phyloP scores from a whole-genome alignment of 2,888 invertebrate species.

The Drosophila quasianomalipes region DNA sequence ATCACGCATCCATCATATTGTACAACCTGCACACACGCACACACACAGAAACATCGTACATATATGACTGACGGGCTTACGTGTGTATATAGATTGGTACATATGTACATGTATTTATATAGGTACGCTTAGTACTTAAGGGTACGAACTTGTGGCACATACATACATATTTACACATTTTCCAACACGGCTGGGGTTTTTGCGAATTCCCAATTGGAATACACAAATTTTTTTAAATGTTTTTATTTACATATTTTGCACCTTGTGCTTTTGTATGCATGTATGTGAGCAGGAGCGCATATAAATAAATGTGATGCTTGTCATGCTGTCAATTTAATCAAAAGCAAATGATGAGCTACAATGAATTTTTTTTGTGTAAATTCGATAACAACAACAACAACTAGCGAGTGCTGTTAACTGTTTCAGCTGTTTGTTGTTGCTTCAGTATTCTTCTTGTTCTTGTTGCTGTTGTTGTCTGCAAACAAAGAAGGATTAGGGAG shows the following conservation, averaged over 20 bases:
- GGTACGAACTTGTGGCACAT: slow-evolving; percentile 34
- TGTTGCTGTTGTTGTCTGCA: slow-evolving; percentile 7
- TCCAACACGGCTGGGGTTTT: slow-evolving; percentile 44
- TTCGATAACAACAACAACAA: slow-evolving; percentile 63
- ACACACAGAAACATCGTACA: not conserved
- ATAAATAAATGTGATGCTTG: slow-evolving; percentile 58
- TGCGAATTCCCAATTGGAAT: slow-evolving; percentile 66
- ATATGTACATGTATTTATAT: slow-evolving; percentile 24
- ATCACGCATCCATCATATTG: slow-evolving; percentile 64
- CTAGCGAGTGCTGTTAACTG: slow-evolving; percentile 11
- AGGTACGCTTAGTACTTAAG: slow-evolving; percentile 47
- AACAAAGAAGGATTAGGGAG: slow-evolving; percentile 5
- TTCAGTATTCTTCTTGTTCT: not conserved
- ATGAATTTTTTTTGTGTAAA: slow-evolving; percentile 54
- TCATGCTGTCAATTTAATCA: slow-evolving; percentile 66
- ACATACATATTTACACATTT: slow-evolving; percentile 51
- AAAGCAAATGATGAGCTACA: slow-evolving; percentile 60
- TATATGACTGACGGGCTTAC: slow-evolving; percentile 32
- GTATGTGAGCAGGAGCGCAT: slow-evolving; percentile 27
- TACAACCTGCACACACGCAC: slow-evolving; percentile 39
- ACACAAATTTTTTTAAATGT: slow-evolving; percentile 58
- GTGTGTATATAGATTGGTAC: slow-evolving; percentile 7
- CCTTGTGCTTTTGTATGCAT: slow-evolving; percentile 13
- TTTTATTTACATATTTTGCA: slow-evolving; percentile 68
- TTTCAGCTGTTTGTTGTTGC: slow-evolving; percentile 15